phyloP scores from a whole-genome alignment of 2,888 invertebrate species.

The Parnassius orleans region DNA sequence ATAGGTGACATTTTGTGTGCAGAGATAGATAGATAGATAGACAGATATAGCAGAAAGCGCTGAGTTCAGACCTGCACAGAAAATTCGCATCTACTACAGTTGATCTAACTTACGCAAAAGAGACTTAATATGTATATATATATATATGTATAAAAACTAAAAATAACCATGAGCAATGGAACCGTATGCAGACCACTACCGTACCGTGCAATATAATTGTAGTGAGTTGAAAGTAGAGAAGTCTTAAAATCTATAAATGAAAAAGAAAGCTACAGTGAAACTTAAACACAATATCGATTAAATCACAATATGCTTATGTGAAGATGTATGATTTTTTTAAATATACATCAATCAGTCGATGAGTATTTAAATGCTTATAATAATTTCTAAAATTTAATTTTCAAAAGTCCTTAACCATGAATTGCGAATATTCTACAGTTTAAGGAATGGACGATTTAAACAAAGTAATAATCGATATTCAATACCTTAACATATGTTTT shows the following conservation, averaged over 20 bases:
- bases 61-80: conserved; percentile 39
- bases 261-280: conserved; percentile 44
- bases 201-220: conserved; percentile 49
- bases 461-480: conserved; percentile 44
- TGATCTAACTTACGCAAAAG: conserved; percentile 20
- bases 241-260: conserved; percentile 39
- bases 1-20: conserved; percentile 46
- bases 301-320: conserved; percentile 45
- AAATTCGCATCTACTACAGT: conserved; percentile 36
- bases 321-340: conserved; percentile 51
- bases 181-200: conserved; percentile 56
- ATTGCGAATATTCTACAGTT: conserved; percentile 57
- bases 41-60: conserved; percentile 24
- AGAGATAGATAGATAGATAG: conserved; percentile 25
- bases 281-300: conserved; percentile 43
- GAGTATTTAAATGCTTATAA: conserved; percentile 61
- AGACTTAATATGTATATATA: conserved; percentile 27
- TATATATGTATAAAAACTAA: conserved; percentile 36
- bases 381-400: conserved; percentile 51
- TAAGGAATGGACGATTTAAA: conserved; percentile 70
- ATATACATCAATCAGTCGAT: conserved; percentile 60
- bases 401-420: conserved; percentile 51
- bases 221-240: conserved; percentile 35
- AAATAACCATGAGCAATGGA: conserved; percentile 49
- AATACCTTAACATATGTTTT: conserved; percentile 40